Percentiles rank a stretch among this genome's conserved stretches.
These are phyloP conservation scores for Phoenicopterus ruber DNA, from an alignment of 2,113 vertebrate species.

Conservation along the genomic window DNA sequence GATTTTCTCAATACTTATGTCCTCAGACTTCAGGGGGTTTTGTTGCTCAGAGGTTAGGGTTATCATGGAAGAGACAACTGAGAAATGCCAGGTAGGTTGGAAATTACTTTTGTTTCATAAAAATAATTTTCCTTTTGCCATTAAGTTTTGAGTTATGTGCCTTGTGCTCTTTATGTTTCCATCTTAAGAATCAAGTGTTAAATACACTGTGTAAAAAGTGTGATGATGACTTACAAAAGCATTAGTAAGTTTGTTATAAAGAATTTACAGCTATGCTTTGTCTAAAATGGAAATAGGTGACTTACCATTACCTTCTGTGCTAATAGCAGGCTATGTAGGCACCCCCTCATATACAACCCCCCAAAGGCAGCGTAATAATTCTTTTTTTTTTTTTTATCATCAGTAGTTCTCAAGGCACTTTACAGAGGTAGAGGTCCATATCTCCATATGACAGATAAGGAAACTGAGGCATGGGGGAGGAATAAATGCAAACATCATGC, in stretches of 20 bases:
- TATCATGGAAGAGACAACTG: background rate
- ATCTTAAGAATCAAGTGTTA: background rate
- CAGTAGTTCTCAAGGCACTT: background rate
- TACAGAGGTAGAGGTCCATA: background rate
- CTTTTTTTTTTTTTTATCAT: background rate
- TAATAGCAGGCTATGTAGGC: too few species aligned
- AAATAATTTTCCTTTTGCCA: background rate
- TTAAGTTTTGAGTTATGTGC: background rate
- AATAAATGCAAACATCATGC: background rate
- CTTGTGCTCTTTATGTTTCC: background rate
- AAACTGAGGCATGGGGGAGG: background rate
- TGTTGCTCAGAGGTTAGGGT: background rate
- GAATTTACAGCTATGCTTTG: background rate
- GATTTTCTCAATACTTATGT: background rate
- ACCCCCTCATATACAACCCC: fast-evolving
- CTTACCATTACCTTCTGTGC: too few species aligned
- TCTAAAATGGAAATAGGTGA: background rate
- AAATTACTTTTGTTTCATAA: background rate
- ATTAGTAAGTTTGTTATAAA: background rate
- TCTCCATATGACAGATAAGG: background rate
- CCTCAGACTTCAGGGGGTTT: background rate
- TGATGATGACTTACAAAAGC: background rate
- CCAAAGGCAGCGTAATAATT: background rate
- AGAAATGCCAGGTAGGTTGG: background rate
- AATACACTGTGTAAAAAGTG: background rate